phyloP scores from a whole-genome alignment of 2,797 vertebrate genomes.

The Psittacula derbiana region DNA sequence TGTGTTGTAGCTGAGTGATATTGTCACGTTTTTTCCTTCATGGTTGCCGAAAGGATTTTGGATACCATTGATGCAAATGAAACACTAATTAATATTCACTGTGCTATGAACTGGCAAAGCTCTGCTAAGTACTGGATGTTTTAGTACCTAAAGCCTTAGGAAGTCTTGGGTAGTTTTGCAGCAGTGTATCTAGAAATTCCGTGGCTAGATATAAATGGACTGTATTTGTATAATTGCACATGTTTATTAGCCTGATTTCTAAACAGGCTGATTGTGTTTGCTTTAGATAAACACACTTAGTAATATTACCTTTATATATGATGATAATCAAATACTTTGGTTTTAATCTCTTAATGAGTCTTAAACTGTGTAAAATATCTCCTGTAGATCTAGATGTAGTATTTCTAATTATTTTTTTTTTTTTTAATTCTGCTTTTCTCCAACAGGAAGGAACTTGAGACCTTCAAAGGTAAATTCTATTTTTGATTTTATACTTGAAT shows the following conservation, averaged over 20 bases:
- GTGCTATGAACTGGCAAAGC: not conserved
- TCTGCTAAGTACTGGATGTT: not conserved
- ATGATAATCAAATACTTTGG: not conserved
- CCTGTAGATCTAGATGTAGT: not conserved
- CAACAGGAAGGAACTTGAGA: slow-evolving; percentile 89
- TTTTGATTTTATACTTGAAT: slow-evolving; percentile 43
- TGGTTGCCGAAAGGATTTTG: not conserved
- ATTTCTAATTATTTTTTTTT: not conserved
- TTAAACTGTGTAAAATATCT: not conserved
- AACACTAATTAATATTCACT: not conserved
- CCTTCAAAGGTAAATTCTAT: slow-evolving; percentile 86
- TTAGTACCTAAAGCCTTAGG: not conserved
- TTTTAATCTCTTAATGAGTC: not conserved
- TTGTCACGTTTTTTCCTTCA: not conserved
- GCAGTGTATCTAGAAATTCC: not conserved
- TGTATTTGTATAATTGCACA: not conserved
- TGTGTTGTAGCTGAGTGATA: not conserved
- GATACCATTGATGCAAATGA: not conserved
- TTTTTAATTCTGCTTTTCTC: slow-evolving; percentile 52
- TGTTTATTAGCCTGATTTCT: not conserved
- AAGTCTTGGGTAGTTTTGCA: not conserved
- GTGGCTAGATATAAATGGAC: not conserved
- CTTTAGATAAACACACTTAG: not conserved
- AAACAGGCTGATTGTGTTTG: not conserved
- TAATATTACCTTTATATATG: not conserved